phyloP scores from a whole-genome alignment of 2,113 vertebrate genomes.

The Rhinolophus sinicus region DNA sequence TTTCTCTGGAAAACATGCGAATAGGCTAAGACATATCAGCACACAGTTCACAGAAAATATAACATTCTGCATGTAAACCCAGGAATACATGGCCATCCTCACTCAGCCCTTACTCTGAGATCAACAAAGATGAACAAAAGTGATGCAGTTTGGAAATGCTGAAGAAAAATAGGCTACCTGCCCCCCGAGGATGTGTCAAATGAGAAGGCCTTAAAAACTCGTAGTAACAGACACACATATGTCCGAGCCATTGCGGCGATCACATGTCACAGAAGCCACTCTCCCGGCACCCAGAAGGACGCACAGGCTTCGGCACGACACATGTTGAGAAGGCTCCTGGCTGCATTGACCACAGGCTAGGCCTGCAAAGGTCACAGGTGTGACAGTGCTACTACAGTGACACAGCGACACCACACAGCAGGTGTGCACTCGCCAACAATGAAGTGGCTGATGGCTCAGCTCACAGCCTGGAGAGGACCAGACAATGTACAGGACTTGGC shows the following conservation, averaged over 20 bases:
- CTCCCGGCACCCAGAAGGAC: background rate
- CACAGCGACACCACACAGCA: fast-evolving
- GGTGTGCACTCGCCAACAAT: fast-evolving
- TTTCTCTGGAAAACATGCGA: background rate
- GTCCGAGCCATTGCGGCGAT: background rate
- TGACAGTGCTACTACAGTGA: background rate
- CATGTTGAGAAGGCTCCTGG: background rate
- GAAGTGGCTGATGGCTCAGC: fast-evolving
- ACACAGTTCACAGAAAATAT: background rate
- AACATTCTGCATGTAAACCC: background rate
- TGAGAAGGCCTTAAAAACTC: background rate
- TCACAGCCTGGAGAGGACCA: background rate
- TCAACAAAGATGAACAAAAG: background rate
- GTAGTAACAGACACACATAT: fast-evolving
- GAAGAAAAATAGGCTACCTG: background rate
- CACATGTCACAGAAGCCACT: background rate
- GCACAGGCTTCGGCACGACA: background rate
- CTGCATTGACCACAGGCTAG: background rate
- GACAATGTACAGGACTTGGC: fast-evolving
- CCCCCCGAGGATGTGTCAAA: fast-evolving
- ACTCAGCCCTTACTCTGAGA: background rate
- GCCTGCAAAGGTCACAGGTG: no score
- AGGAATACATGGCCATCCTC: background rate
- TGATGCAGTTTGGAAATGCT: background rate
- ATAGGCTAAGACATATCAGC: background rate